A percentile compares a stretch with the other conserved stretches of the same genome.
These are phyloP conservation scores for Empis stercorea DNA, from an alignment of 2,888 invertebrate genomes.

Conservation along the genomic window DNA sequence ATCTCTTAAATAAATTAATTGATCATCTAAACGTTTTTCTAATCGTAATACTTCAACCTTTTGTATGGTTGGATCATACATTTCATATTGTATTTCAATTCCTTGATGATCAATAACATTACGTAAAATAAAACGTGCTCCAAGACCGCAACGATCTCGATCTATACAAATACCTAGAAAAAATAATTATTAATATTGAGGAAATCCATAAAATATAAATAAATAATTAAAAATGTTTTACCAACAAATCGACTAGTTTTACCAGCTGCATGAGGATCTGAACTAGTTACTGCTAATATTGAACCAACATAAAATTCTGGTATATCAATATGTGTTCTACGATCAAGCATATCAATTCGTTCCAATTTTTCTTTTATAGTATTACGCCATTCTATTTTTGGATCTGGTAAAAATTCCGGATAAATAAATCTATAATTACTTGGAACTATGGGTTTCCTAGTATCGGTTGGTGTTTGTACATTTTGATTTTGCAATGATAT, in stretches of 20 bases:
- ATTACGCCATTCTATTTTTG: conserved; percentile 66
- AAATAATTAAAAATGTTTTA: conserved; percentile 14
- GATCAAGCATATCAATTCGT: conserved; percentile 79
- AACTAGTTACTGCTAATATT: conserved; percentile 73
- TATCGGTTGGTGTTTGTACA: background rate
- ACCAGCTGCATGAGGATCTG: conserved; percentile 73
- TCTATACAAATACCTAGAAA: conserved; percentile 72
- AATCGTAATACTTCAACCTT: conserved; percentile 81
- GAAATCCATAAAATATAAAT: too few species aligned
- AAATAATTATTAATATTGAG: background rate
- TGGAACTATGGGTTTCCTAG: conserved; percentile 26
- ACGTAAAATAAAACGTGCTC: conserved; percentile 74
- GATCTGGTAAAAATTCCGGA: conserved; percentile 88
- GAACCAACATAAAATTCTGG: conserved; percentile 98
- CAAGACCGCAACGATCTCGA: conserved; percentile 66
- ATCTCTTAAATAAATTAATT: conserved; percentile 79
- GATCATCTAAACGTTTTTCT: conserved; percentile 85
- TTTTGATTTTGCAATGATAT: background rate
- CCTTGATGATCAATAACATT: conserved; percentile 89
- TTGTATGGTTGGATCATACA: conserved; percentile 88
- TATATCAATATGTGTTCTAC: conserved; percentile 61
- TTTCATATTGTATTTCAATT: conserved; percentile 47
- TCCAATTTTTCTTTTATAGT: conserved; percentile 75
- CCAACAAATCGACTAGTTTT: conserved; percentile 58
- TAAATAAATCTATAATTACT: conserved; percentile 56